These are phyloP conservation scores for Cyclophora punctaria DNA, from an alignment of 2,888 invertebrate species.

Conservation along the genomic window DNA sequence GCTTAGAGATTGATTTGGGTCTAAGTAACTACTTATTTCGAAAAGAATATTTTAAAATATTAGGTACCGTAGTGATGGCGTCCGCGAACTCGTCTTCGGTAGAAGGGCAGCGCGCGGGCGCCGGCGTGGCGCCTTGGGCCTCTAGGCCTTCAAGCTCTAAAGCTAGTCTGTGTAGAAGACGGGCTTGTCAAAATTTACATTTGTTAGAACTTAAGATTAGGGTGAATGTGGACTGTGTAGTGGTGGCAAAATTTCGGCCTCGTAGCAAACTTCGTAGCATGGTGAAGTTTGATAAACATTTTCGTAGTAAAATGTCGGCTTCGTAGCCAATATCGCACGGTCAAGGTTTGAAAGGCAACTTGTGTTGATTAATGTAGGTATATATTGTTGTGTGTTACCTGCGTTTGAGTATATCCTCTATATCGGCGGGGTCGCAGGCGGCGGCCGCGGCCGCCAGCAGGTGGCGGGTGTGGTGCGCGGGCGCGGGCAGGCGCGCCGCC, in stretches of 20 bases:
- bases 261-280: too few species aligned
- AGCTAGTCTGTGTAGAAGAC: constrained; percentile 30
- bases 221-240: too few species aligned
- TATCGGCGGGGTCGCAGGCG: constrained; percentile 16
- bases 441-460: constrained; percentile 46
- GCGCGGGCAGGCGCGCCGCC: constrained; percentile 38
- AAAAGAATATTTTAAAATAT: not conserved
- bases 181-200: not conserved
- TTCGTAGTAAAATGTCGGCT: too few species aligned
- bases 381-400: constrained; percentile 22
- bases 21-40: too few species aligned
- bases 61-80: constrained; percentile 70
- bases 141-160: constrained; percentile 48
- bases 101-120: constrained; percentile 54
- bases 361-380: too few species aligned
- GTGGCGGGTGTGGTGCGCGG: constrained; percentile 32
- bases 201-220: too few species aligned
- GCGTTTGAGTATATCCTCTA: constrained; percentile 32
- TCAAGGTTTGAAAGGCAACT: too few species aligned
- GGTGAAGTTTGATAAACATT: too few species aligned
- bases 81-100: constrained; percentile 74
- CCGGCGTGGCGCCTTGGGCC: constrained; percentile 41
- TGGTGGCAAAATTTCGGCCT: too few species aligned
- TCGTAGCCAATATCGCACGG: too few species aligned
- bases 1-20: too few species aligned